Conservation (phyloP, 2,888 invertebrate genomes). For the Eurois occulta region DNA sequence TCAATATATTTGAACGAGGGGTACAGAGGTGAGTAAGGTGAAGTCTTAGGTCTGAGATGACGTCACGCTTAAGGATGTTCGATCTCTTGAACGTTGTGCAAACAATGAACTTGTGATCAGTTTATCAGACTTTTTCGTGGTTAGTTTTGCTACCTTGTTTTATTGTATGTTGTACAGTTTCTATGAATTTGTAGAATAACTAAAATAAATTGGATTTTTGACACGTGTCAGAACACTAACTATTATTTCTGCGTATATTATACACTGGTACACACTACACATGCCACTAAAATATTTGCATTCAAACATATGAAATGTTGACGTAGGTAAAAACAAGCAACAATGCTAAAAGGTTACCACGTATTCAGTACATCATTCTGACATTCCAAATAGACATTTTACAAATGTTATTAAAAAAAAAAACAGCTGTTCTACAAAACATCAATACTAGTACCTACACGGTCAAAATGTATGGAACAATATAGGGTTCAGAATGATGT, state of each 20-base stretch:
- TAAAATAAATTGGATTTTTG: slow-evolving; percentile 19
- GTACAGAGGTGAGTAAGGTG: neutral
- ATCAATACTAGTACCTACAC: no score
- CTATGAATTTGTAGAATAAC: neutral
- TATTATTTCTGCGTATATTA: slow-evolving; percentile 1
- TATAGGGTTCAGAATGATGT: no score
- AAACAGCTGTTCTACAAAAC: no score
- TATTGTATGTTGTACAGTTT: neutral
- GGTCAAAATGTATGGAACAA: no score
- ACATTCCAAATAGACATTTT: no score
- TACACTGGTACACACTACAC: slow-evolving; percentile 7
- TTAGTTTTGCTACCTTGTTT: neutral
- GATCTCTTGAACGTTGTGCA: neutral
- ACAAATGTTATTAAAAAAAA: no score
- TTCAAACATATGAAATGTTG: slow-evolving; percentile 14
- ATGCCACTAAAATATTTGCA: slow-evolving; percentile 26
- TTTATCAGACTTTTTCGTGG: neutral
- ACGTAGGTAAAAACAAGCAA: neutral
- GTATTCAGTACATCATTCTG: no score
- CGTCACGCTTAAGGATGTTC: neutral
- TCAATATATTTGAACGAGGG: neutral
- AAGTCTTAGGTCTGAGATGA: neutral
- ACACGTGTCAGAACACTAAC: neutral
- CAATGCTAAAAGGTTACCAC: no score
- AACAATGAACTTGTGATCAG: neutral